Evolutionary conservation across 2,888 invertebrate genomes (phyloP), one percentile per base, ranked within the genome.

Genomic region (Lithophane ornitopus): DNA sequence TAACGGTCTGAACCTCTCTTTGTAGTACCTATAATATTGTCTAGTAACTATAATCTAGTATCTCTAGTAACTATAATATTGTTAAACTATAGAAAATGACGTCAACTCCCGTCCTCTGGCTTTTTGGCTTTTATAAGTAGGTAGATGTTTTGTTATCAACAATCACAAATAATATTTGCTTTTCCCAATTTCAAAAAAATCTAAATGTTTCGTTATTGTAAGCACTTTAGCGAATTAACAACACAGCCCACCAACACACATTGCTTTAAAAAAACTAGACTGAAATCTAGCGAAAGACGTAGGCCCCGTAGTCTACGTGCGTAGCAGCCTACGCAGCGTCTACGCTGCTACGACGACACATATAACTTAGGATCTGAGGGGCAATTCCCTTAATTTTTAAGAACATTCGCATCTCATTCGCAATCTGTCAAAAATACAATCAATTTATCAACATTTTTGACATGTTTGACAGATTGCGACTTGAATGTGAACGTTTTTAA

Each of bases 261-360:
- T 28, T 22, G 4, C 22, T 34, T 65, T 22, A 4, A 49, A 11
- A 6, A 11, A 34, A 3, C 0, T 56, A 19, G 56, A 56, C 16
- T 39, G 6, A 12, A 4, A 16, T 46, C 16, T 34, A 76, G 12
- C 1, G 8, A 74, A 52, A 61, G 19, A 8, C 26, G 41, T 39
- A 70, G 28, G 28, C n/a, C 16, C 28, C 41, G 9, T 26, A 26
- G 9, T 12, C 71, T 68, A 68, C 71, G n/a, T 34, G 11, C 28
- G 70, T 66, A 66, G 52, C 49, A 58, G 62, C n/a, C 54, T 70
- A 77, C 70, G 62, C 28, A 19, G 22, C 3, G 54, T 46, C 62
- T 78, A 78, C 78, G 70, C 16, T 8, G 62, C 46, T 70, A 34
- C 62, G 28, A 63, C 2, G 16, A 14, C 11, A 0, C 28, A 16